Conservation (phyloP, 2,888 invertebrate species). For the Mythimna pallens region DNA sequence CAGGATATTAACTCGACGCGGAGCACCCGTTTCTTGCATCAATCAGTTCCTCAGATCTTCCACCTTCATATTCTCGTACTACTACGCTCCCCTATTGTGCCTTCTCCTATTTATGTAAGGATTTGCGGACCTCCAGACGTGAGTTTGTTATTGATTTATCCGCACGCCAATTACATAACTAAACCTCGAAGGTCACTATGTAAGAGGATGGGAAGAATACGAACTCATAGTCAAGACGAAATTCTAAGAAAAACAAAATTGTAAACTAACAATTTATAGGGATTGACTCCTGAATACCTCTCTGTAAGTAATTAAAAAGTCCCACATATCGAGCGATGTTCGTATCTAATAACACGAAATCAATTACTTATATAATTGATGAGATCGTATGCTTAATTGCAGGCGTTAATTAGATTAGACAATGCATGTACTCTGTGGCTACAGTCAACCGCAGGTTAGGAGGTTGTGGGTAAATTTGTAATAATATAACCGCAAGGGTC, state of each 20-base stretch:
- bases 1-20: too few relatives aligned
- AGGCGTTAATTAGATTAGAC: slow-evolving; percentile 30
- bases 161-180: too few relatives aligned
- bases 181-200: too few relatives aligned
- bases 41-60: too few relatives aligned
- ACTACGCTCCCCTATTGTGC: too few relatives aligned
- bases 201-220: neutral
- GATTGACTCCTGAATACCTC: slow-evolving; percentile 18
- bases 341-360: slow-evolving; percentile 25
- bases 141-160: too few relatives aligned
- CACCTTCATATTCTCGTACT: too few relatives aligned
- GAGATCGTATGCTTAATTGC: slow-evolving; percentile 25
- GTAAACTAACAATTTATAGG: neutral
- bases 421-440: neutral
- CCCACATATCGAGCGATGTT: neutral
- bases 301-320: slow-evolving; percentile 14
- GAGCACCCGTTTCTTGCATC: too few relatives aligned
- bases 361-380: slow-evolving; percentile 25
- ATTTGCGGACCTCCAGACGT: too few relatives aligned
- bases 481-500: too few relatives aligned
- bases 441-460: neutral
- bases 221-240: neutral
- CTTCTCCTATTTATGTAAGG: too few relatives aligned
- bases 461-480: neutral
- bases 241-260: neutral